These are phyloP conservation scores for Arremon brunneinucha DNA, from an alignment of 2,797 vertebrate genomes.

Conservation along the genomic window DNA sequence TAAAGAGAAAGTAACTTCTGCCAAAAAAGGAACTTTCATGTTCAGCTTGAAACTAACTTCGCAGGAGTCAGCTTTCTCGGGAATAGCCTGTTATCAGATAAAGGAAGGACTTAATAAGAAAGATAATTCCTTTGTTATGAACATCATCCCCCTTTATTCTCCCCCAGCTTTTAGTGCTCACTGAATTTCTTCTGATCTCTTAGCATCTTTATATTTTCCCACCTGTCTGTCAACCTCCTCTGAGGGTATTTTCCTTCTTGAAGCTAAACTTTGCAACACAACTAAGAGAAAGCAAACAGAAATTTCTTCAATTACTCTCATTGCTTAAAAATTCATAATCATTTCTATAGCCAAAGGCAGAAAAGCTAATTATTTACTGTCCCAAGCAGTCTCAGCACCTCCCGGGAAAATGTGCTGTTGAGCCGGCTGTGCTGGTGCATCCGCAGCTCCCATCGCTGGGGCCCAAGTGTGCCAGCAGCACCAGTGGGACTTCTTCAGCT, in stretches of 20 bases:
- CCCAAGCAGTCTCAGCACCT: slow-evolving; percentile 59
- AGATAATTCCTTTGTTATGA: slow-evolving; percentile 34
- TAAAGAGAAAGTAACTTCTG: slow-evolving; percentile 41
- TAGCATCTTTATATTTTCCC: slow-evolving; percentile 25
- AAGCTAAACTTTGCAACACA: slow-evolving; percentile 54
- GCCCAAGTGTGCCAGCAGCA: slow-evolving; percentile 3
- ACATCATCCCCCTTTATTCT: slow-evolving; percentile 6
- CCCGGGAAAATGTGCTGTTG: slow-evolving; percentile 23
- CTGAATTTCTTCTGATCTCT: slow-evolving; percentile 23
- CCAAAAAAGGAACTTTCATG: slow-evolving; percentile 50
- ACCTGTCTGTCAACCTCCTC: slow-evolving; percentile 59
- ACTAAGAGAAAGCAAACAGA: slow-evolving; percentile 69
- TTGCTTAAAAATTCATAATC: slow-evolving; percentile 75
- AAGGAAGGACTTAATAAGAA: slow-evolving; percentile 44
- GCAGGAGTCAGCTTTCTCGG: slow-evolving; percentile 28
- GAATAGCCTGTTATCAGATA: slow-evolving; percentile 52
- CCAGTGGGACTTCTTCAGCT: slow-evolving; percentile 42
- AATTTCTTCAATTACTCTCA: slow-evolving; percentile 65
- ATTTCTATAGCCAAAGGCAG: slow-evolving; percentile 70
- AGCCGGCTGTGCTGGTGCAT: slow-evolving; percentile 9
- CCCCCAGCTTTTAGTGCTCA: slow-evolving; percentile 1
- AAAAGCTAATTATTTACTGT: slow-evolving; percentile 77
- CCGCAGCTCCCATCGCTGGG: not conserved
- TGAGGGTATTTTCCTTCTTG: slow-evolving; percentile 47
- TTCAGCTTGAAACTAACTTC: slow-evolving; percentile 40